phyloP scores from a whole-genome alignment of 2,888 invertebrate species.

The Endomychus coccineus region DNA sequence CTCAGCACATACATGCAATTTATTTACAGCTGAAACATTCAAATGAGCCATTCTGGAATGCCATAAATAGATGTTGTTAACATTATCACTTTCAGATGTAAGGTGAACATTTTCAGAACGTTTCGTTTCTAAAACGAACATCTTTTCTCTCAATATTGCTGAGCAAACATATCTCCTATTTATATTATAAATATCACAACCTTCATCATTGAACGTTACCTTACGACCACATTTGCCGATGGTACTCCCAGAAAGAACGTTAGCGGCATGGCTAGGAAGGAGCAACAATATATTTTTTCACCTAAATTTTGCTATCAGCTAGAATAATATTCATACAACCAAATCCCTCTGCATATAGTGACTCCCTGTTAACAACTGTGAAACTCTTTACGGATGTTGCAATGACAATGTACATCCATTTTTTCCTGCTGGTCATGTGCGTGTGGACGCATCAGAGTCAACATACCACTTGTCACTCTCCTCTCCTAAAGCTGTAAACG shows the following conservation, averaged over 20 bases:
- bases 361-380: conserved; percentile 3
- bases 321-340: conserved; percentile 2
- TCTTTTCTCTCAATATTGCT: neutral
- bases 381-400: neutral
- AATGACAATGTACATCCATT: neutral
- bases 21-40: neutral
- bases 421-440: neutral
- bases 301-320: conserved; percentile 1
- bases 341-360: neutral
- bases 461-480: conserved; percentile 2
- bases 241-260: conserved; percentile 1
- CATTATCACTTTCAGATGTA: neutral
- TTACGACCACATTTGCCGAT: conserved; percentile 4
- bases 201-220: conserved; percentile 1
- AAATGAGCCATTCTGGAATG: neutral
- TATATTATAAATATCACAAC: neutral
- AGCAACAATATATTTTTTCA: neutral
- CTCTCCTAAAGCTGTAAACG: neutral
- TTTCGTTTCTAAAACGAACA: neutral
- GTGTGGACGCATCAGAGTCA: conserved; percentile 1
- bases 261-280: conserved; percentile 3
- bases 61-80: neutral
- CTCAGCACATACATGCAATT: neutral
- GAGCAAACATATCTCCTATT: neutral
- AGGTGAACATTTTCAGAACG: neutral